A percentile compares a stretch with the other conserved stretches of the same genome.
Evolutionary conservation across 2,113 vertebrate genomes (phyloP).

Genomic region (Salvator merianae): DNA sequence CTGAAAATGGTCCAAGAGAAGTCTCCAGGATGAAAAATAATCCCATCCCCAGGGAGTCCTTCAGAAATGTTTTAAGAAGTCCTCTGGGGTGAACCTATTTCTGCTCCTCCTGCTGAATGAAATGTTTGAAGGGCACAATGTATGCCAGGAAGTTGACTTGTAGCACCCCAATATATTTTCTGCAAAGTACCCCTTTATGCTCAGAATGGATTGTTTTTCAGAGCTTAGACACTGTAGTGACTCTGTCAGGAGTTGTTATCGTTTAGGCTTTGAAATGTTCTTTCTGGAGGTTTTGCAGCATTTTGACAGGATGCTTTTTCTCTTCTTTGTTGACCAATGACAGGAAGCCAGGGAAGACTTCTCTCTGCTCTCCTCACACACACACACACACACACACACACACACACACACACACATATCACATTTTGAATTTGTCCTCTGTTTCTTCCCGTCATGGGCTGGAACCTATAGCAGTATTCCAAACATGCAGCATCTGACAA

Average conservation of each 20-base stretch:
- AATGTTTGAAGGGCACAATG: slow-evolving; percentile 47
- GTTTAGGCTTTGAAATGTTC: slow-evolving; percentile 7
- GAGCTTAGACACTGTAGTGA: not conserved
- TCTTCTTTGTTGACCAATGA: not conserved
- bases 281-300: not conserved
- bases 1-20: slow-evolving; percentile 51
- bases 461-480: not conserved
- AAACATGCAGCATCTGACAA: not conserved
- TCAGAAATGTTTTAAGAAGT: slow-evolving; percentile 50
- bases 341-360: not conserved
- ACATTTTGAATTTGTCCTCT: not conserved
- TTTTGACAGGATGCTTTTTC: not conserved
- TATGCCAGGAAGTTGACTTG: slow-evolving; percentile 13
- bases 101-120: slow-evolving; percentile 23
- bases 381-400: not conserved
- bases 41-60: slow-evolving; percentile 43
- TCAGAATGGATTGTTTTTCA: not conserved
- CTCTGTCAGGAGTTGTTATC: not conserved
- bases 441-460: not conserved
- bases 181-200: slow-evolving; percentile 27
- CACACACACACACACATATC: not conserved
- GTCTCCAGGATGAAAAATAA: slow-evolving; percentile 56
- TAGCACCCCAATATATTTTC: slow-evolving; percentile 22
- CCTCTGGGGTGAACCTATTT: slow-evolving; percentile 36
- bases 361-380: not conserved